phyloP scores from a whole-genome alignment of 2,797 vertebrate species.

The Bradypodion pumilum region DNA sequence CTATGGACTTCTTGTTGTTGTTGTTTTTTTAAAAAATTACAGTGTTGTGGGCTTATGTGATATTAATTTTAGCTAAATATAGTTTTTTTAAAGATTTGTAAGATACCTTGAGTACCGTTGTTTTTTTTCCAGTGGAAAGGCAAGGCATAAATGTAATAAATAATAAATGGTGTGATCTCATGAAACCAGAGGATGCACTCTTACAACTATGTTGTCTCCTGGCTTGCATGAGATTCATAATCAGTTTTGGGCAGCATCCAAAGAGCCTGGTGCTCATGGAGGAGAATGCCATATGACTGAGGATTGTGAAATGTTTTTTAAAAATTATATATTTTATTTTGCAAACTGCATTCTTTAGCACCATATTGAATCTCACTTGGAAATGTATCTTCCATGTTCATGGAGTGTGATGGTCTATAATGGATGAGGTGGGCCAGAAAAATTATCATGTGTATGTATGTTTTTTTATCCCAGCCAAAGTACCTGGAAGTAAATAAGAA shows the following conservation, averaged over 20 bases:
- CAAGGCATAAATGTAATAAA: neutral
- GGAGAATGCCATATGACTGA: neutral
- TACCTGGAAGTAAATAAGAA: neutral
- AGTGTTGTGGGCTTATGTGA: no score
- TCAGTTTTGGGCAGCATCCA: neutral
- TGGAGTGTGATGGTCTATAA: neutral
- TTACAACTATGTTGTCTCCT: neutral
- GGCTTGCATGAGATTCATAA: neutral
- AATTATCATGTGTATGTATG: neutral
- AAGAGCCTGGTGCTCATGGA: neutral
- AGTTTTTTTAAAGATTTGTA: no score
- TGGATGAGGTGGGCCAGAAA: neutral
- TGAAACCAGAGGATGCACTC: neutral
- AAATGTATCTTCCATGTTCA: neutral
- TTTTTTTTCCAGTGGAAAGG: no score
- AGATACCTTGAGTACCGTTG: no score
- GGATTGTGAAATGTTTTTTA: no score
- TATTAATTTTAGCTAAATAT: no score
- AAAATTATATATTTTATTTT: no score
- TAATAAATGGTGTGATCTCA: neutral
- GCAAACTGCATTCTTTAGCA: neutral
- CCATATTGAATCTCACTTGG: neutral
- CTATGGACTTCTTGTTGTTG: no score
- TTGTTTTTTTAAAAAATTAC: no score
- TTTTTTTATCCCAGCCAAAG: neutral